Base-by-base conservation (phyloP, 2,888 invertebrate genomes). In the Apotomis betuletana region DNA sequence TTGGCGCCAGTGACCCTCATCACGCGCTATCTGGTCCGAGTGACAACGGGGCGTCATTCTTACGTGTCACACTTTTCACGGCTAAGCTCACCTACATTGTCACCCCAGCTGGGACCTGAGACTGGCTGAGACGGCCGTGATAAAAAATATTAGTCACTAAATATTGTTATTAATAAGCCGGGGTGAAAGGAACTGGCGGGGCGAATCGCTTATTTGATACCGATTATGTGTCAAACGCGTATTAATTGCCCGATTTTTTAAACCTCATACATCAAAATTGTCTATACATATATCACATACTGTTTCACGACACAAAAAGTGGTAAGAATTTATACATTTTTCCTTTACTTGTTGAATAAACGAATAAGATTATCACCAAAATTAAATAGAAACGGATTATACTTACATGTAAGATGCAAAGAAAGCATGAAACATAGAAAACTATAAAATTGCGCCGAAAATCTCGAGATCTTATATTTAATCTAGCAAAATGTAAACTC, bases 31-130 rank as follows among this genome's bases (percentile, higher is more conserved):
- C 72, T 72, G 67, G 72, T 63, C 68, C 68, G 69, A 68, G 72
- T 72, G 72, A 72, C 67, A 71, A 67, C 75, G 75, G 75, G 74
- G 75, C 78, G 77, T 79, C 80, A 79, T 79, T 80, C 75, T 74
- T 69, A 75, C 73, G 76, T 79, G 77, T 78, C 76, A 76, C 77
- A 74, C 70, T 75, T 75, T 75, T 73, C 70, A 63, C 70, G 73
- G 70, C 69, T 75, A 69, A 70, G 67, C 74, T 60, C 68, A 68
- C 69, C 46, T 44, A 59, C 71, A 68, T 52, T 67, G 67, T 41
- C 71, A 63, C 62, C 51, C 60, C 41, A 71, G 67, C 58, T 58
- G 67, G 27, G 52, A 57, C 61, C 58, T 58, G 67, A 41, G 52
- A 57, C 61, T 65, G 46, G 59, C 54, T 57, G 57, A 51, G 57